Evolutionary conservation across 2,113 vertebrate species (phyloP).

Genomic region (Centropus bengalensis): DNA sequence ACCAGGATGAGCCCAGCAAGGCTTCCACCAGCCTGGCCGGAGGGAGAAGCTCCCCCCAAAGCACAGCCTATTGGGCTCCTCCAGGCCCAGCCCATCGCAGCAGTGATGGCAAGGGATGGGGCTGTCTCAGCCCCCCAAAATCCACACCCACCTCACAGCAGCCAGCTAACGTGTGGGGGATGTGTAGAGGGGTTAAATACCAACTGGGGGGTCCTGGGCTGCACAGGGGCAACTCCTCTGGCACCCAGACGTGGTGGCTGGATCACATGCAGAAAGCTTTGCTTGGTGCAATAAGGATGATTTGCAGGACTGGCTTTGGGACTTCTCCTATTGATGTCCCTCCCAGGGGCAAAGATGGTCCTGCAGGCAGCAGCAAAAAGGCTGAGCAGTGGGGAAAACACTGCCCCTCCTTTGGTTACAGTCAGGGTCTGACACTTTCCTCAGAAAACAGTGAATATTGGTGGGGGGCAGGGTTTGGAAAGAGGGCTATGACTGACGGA

Average conservation of each 20-base stretch:
- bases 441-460: too few relatives aligned
- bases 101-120: background rate
- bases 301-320: background rate
- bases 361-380: accelerated
- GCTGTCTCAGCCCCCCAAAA: background rate
- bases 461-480: background rate
- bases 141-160: background rate
- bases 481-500: background rate
- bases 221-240: background rate
- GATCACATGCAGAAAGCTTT: background rate
- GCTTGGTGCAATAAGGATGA: background rate
- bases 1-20: background rate
- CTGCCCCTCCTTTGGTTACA: background rate
- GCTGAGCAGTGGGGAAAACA: accelerated
- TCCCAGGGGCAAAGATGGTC: background rate
- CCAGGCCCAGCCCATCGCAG: accelerated
- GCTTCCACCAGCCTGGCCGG: background rate
- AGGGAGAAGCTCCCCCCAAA: background rate
- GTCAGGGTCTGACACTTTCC: too few relatives aligned
- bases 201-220: accelerated
- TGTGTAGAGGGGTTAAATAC: accelerated
- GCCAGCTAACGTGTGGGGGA: accelerated
- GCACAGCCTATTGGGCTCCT: too few relatives aligned
- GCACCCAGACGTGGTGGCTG: accelerated
- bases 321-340: background rate